A percentile compares a stretch with the other conserved stretches of the same genome.
Conservation (phyloP, 1,140 invertebrate species). For the Pogonomyrmex californicus region DNA sequence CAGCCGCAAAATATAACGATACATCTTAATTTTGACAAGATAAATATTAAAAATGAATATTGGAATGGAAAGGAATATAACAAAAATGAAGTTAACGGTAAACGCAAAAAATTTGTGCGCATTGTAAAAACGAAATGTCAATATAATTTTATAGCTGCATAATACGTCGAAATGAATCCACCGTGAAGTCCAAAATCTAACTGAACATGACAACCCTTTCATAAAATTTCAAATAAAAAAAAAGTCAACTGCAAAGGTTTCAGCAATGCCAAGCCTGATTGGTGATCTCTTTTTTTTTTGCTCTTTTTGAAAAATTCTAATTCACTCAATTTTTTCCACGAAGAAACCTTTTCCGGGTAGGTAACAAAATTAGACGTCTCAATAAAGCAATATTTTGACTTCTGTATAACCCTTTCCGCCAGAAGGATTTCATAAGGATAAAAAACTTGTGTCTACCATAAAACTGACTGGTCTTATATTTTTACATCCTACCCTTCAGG, state of each 20-base stretch:
- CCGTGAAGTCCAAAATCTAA: slow-evolving; percentile 43
- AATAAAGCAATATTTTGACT: slow-evolving; percentile 85
- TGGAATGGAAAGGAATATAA: slow-evolving; percentile 25
- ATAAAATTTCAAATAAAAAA: slow-evolving; percentile 69
- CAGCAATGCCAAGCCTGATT: not conserved
- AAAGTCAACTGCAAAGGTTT: slow-evolving; percentile 70
- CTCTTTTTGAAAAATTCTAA: not conserved
- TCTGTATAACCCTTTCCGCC: slow-evolving; percentile 68
- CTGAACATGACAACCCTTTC: slow-evolving; percentile 72
- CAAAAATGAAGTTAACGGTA: slow-evolving; percentile 52
- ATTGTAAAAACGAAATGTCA: slow-evolving; percentile 49
- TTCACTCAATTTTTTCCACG: slow-evolving; percentile 77
- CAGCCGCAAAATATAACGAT: slow-evolving; percentile 47
- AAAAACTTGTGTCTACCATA: slow-evolving; percentile 71
- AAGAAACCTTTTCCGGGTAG: slow-evolving; percentile 69
- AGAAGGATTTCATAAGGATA: slow-evolving; percentile 76
- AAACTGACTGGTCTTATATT: slow-evolving; percentile 76
- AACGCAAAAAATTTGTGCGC: slow-evolving; percentile 30
- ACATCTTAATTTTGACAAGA: slow-evolving; percentile 8
- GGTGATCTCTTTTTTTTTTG: slow-evolving; percentile 47
- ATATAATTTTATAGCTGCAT: slow-evolving; percentile 60
- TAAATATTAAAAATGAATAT: not conserved
- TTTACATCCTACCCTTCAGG: slow-evolving; percentile 77
- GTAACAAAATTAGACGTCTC: slow-evolving; percentile 73
- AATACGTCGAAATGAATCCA: not conserved